Percentiles rank a stretch among this genome's conserved stretches.
Conservation (phyloP, 1,140 invertebrate genomes). For the Trichonephila clavipes region DNA sequence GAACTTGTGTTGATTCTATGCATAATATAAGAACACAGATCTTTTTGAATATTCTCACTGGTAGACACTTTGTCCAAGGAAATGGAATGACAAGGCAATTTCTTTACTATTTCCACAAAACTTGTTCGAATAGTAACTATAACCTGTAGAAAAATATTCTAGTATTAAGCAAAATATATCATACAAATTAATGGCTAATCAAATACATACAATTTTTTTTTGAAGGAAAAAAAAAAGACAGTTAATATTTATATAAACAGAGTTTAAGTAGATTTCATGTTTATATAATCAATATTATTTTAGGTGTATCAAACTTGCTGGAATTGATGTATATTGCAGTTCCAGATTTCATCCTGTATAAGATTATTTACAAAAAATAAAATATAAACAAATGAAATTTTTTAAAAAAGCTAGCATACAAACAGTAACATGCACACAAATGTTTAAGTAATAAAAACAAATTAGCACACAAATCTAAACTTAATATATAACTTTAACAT, state of each 20-base stretch:
- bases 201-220: background rate
- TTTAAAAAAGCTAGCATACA: too few relatives aligned
- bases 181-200: background rate
- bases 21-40: constrained; percentile 81
- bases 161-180: background rate
- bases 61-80: constrained; percentile 63
- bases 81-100: constrained; percentile 87
- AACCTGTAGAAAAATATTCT: constrained; percentile 80
- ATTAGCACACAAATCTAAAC: too few relatives aligned
- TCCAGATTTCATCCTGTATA: too few relatives aligned
- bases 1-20: constrained; percentile 73
- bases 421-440: too few relatives aligned
- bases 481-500: too few relatives aligned
- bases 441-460: too few relatives aligned
- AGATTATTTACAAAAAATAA: too few relatives aligned
- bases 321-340: too few relatives aligned
- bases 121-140: constrained; percentile 92
- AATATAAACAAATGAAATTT: too few relatives aligned
- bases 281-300: background rate
- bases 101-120: constrained; percentile 90
- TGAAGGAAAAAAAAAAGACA: background rate
- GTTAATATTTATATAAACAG: background rate
- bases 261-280: background rate
- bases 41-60: constrained; percentile 74
- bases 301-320: too few relatives aligned